Base-by-base conservation (phyloP, 2,888 invertebrate genomes). In the Diaperis boleti region DNA sequence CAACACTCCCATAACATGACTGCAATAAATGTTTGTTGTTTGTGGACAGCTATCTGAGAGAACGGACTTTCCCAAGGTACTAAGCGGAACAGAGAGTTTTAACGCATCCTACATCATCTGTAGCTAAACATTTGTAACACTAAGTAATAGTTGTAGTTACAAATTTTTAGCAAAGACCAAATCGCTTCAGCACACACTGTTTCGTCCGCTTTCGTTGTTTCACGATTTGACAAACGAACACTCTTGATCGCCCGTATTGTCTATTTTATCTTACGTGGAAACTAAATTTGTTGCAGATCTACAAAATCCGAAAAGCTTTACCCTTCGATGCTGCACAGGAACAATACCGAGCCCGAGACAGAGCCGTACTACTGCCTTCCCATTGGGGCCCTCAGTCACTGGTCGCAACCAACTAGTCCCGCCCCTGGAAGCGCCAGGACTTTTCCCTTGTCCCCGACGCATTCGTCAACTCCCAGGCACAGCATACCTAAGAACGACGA, bases 271-370 rank as follows among this genome's bases (percentile, higher is more conserved):
- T 33, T 11, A n/a, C 6, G n/a, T 31, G 31, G 10, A 22, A 7
- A 4, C 7, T n/a, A 6, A 17, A 17, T 52, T 71, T 74, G 71
- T 80, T 80, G 42, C 87, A 94, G 94, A 82, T 96, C 96, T 35
- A 96, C 96, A 11, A 96, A 96, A 83, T 96, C 96, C 6, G 96
- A 96, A 82, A 95, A 96, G 83, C 85, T 95, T 79, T 96, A 96
- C 81, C 95, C 95, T 26, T 94, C 94, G 65, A 94, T 95, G 94
- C 83, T 95, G 74, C 93, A 90, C 73, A 85, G 92, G 66, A 92
- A 90, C 76, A n/a, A n/a, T n/a, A 88, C 90, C 71, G 88, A 93
- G 74, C 92, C 92, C 63, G 94, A 94, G 79, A 89, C 91, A 68
- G 94, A 94, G 78, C 92, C 93, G 0, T 93, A 93, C 81, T 93